A percentile compares a stretch with the other conserved stretches of the same genome.
phyloP scores from a whole-genome alignment of 2,888 invertebrate genomes.

The Mamestra brassicae region DNA sequence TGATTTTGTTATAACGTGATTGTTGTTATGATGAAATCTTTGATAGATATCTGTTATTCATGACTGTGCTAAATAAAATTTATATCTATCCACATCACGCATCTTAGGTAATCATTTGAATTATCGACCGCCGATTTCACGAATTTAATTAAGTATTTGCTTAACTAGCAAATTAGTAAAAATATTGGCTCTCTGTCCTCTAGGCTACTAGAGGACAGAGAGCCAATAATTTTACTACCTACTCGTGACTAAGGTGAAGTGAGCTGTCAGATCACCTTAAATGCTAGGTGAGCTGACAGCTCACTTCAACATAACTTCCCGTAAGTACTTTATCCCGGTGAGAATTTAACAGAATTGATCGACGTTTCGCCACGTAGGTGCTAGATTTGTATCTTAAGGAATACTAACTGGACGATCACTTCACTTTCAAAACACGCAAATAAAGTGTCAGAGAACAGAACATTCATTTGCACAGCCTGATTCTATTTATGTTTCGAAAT shows the following conservation, averaged over 20 bases:
- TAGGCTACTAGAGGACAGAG: too few species aligned
- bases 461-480: conserved; percentile 1
- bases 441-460: background rate
- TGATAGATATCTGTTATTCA: background rate
- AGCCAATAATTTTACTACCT: too few species aligned
- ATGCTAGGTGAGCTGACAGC: too few species aligned
- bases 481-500: conserved; percentile 31
- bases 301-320: too few species aligned
- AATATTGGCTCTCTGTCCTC: too few species aligned
- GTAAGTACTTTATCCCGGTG: too few species aligned
- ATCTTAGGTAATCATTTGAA: background rate
- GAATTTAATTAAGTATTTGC: background rate
- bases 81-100: conserved; percentile 16
- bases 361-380: too few species aligned
- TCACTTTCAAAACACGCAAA: background rate
- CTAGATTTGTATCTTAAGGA: too few species aligned
- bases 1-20: conserved; percentile 10
- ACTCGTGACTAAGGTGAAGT: background rate
- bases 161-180: background rate
- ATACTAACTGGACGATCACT: conserved; percentile 29
- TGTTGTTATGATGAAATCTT: conserved; percentile 15
- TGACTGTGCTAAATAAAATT: background rate
- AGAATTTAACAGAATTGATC: too few species aligned
- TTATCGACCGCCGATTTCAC: background rate
- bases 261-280: too few species aligned